Percentiles rank a stretch among this genome's conserved stretches.
These are phyloP conservation scores for Platorchestia sp. DNA, from an alignment of 1,140 invertebrate genomes.

Conservation along the genomic window DNA sequence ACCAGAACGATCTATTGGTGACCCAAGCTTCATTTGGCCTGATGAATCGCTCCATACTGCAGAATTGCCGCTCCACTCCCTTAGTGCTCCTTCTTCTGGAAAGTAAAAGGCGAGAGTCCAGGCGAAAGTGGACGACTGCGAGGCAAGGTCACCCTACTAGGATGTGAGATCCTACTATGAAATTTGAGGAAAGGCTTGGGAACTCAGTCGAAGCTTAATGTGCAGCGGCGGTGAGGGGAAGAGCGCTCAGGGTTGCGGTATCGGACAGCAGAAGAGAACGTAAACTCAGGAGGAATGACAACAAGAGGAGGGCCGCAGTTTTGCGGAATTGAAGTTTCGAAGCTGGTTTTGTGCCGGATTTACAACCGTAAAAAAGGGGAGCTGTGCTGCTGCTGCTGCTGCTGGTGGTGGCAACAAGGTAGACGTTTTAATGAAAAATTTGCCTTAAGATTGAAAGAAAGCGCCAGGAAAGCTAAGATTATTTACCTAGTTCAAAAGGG, in stretches of 20 bases:
- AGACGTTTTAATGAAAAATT: too few relatives aligned
- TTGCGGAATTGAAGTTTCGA: neutral
- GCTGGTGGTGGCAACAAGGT: too few relatives aligned
- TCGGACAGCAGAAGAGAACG: neutral
- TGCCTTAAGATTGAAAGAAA: too few relatives aligned
- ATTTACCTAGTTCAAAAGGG: too few relatives aligned
- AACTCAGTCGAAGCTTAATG: neutral
- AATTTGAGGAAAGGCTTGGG: neutral
- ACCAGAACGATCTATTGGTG: slow-evolving; percentile 6
- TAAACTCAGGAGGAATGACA: neutral
- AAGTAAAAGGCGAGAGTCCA: neutral
- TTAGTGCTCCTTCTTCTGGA: neutral
- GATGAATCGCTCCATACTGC: slow-evolving; percentile 43
- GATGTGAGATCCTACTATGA: neutral
- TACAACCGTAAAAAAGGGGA: neutral
- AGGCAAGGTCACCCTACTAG: neutral
- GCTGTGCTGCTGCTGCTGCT: neutral
- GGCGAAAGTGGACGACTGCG: neutral
- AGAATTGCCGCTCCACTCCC: slow-evolving; percentile 22
- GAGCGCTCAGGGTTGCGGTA: neutral
- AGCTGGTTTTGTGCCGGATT: neutral
- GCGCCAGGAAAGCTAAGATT: too few relatives aligned
- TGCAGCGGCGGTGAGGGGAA: neutral
- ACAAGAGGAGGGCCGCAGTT: neutral
- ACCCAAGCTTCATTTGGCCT: slow-evolving; percentile 41